These are phyloP conservation scores for Onychostoma macrolepis DNA, from an alignment of 2,113 vertebrate genomes.

Conservation along the genomic window DNA sequence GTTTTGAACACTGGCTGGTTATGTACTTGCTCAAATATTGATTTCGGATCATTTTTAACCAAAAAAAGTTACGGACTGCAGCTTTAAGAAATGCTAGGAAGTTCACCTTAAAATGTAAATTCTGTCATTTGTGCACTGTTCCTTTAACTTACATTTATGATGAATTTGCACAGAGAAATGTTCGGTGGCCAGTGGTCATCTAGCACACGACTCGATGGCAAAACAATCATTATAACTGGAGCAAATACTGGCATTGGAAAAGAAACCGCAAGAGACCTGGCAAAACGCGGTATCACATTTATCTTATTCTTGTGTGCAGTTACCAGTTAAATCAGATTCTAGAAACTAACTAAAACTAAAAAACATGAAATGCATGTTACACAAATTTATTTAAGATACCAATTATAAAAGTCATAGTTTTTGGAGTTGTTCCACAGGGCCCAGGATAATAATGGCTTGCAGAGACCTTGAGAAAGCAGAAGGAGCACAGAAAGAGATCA, in stretches of 20 bases:
- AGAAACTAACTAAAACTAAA: not conserved
- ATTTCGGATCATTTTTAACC: too few species aligned
- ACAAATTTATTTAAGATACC: not conserved
- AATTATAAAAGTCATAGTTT: constrained; percentile 5
- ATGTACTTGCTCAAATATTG: too few species aligned
- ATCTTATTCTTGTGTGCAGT: not conserved
- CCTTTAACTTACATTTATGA: not conserved
- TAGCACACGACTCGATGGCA: constrained; percentile 55
- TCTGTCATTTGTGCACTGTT: not conserved
- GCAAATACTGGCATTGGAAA: constrained; percentile 68
- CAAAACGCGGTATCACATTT: constrained; percentile 55
- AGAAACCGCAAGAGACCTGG: constrained; percentile 62
- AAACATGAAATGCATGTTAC: not conserved
- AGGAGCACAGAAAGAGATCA: constrained; percentile 56
- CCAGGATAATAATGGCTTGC: constrained; percentile 65
- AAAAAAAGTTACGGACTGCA: too few species aligned
- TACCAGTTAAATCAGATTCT: not conserved
- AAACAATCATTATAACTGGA: constrained; percentile 64
- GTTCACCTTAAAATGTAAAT: not conserved
- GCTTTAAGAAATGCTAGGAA: not conserved
- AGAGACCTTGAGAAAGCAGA: constrained; percentile 64
- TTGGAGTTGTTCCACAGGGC: constrained; percentile 50
- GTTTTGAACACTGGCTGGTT: too few species aligned
- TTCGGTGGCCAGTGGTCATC: constrained; percentile 58
- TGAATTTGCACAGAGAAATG: constrained; percentile 39